These are phyloP conservation scores for Drosophila arawakana DNA, from an alignment of 1,140 invertebrate species.

Conservation along the genomic window DNA sequence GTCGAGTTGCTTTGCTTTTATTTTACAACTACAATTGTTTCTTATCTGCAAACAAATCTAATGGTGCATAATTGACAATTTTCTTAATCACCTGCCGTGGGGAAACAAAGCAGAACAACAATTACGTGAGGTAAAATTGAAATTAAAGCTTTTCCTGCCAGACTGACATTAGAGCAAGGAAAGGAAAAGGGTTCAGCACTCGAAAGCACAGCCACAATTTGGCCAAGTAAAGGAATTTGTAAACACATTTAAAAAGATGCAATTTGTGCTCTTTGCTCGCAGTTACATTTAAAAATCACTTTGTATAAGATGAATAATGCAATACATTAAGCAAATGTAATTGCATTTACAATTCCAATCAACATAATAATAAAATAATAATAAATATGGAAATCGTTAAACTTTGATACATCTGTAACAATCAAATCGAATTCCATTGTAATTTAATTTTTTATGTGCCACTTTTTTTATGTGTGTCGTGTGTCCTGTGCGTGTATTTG, in stretches of 20 bases:
- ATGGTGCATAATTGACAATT: conserved; percentile 42
- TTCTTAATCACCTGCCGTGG: conserved; percentile 11
- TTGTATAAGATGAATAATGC: background rate
- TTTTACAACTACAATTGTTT: background rate
- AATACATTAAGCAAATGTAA: background rate
- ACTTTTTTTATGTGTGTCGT: conserved; percentile 5
- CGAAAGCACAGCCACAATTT: background rate
- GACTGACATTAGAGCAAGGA: background rate
- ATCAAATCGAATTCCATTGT: conserved; percentile 25
- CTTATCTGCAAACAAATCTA: conserved; percentile 14
- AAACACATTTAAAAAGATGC: no score
- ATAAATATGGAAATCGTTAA: conserved; percentile 8
- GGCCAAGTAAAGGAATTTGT: background rate
- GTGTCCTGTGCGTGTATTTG: background rate
- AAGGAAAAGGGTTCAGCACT: no score
- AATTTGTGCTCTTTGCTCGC: no score
- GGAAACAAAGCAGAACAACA: background rate
- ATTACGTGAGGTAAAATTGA: conserved; percentile 26
- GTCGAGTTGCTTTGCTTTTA: background rate
- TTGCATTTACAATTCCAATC: background rate
- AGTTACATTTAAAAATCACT: background rate
- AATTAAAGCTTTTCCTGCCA: conserved; percentile 22
- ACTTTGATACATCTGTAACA: conserved; percentile 30
- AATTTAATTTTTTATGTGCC: conserved; percentile 29
- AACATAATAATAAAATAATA: conserved; percentile 4